Evolutionary conservation across 2,797 vertebrate species (phyloP).

Genomic region (Scolopax rusticola): DNA sequence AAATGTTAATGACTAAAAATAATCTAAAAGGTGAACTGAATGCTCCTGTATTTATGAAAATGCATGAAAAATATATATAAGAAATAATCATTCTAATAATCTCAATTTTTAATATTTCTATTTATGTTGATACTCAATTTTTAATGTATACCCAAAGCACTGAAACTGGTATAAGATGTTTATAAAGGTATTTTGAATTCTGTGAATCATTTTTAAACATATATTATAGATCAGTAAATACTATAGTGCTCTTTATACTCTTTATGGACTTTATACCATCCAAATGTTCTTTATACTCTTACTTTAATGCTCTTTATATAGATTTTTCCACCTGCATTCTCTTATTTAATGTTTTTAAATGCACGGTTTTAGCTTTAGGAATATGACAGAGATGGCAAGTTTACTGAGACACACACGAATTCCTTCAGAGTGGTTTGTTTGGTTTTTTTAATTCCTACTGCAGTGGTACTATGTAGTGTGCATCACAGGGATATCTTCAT

Average conservation of each 20-base stretch:
- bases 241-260: background rate
- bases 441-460: background rate
- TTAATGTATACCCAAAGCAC: background rate
- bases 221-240: background rate
- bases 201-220: background rate
- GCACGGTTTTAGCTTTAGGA: background rate
- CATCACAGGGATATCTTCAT: background rate
- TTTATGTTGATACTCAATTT: background rate
- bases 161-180: background rate
- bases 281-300: background rate
- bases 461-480: background rate
- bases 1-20: background rate
- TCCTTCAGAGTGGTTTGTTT: background rate
- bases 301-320: background rate
- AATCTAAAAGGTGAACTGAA: background rate
- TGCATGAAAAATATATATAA: background rate
- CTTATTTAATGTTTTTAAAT: background rate
- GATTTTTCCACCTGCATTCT: background rate
- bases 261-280: background rate
- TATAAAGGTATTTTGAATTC: background rate
- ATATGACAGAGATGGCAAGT: background rate
- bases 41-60: background rate
- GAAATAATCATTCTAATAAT: background rate
- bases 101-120: background rate
- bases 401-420: background rate